Conservation (phyloP, 2,888 invertebrate genomes). For the Gari tellinella region DNA sequence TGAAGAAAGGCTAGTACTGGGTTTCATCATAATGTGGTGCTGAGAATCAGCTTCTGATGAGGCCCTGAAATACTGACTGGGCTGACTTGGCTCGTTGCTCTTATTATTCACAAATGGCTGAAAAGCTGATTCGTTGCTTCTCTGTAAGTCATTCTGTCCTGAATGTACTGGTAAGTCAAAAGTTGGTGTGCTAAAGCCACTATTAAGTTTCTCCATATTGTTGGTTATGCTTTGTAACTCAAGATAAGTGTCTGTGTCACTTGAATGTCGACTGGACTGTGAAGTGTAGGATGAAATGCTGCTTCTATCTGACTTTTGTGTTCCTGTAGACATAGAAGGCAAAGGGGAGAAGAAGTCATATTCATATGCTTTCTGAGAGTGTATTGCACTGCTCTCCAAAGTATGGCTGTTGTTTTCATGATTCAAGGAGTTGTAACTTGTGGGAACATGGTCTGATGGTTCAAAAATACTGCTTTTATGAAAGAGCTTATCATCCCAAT, state of each 20-base stretch:
- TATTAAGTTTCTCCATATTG: constrained; percentile 29
- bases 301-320: constrained; percentile 41
- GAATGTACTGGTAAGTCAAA: constrained; percentile 8
- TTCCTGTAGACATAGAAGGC: constrained; percentile 9
- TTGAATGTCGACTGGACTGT: constrained; percentile 50
- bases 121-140: constrained; percentile 40
- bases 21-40: no score
- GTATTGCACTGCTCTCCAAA: background rate
- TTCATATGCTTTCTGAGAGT: background rate
- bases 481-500: constrained; percentile 44
- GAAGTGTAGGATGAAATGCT: constrained; percentile 50
- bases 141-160: constrained; percentile 9
- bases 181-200: constrained; percentile 3
- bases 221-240: constrained; percentile 45
- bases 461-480: background rate
- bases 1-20: no score
- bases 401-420: background rate
- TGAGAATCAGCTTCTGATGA: no score
- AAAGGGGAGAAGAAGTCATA: constrained; percentile 37
- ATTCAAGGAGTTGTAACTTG: constrained; percentile 7
- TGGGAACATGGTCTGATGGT: background rate
- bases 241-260: constrained; percentile 45
- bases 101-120: constrained; percentile 38
- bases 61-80: background rate
- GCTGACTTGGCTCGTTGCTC: background rate